Evolutionary conservation across 2,888 invertebrate species (phyloP), one percentile per base, ranked within the genome.

Genomic region (Muscina levida): DNA sequence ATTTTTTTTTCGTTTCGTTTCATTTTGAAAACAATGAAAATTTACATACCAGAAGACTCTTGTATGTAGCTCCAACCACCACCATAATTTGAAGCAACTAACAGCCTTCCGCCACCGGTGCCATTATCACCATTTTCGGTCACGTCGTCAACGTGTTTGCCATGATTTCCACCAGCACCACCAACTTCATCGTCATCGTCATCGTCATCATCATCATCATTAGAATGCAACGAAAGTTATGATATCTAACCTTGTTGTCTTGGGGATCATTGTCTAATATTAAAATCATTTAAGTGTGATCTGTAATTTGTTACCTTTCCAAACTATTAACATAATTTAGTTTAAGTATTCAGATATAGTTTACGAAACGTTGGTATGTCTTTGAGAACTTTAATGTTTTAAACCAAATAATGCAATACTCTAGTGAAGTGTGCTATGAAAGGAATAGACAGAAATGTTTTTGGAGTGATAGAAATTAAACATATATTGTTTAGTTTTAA

Each of bases 51-150:
- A 53, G 24, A 53, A 53, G 19, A 15, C n/a, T 13, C n/a, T 56
- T 13, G n/a, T 53, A n/a, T n/a, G n/a, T n/a, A n/a, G n/a, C n/a
- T 56, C 53, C 53, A 53, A 68, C 68, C 68, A 53, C 68, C 68
- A 53, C 39, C 42, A 56, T 68, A 68, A 67, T 48, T 67, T 17
- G 8, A 8, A 39, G 13, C 24, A 8, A 8, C n/a, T 22, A 13
- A 22, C n/a, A 62, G 15, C 15, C 57, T 31, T n/a, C 57, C 62
- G 19, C 19, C 22, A 59, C 19, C 22, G n/a, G 19, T 22, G 2
- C 15, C 15, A 68, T 24, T 24, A 56, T 39, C 19, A 68, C 13
- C 15, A 46, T 67, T 31, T 13, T 1, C 46, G 17, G n/a, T 6
- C 5, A 15, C 48, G 15, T 17, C 4, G 15, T 19, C 48, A 6